phyloP scores from a whole-genome alignment of 2,113 vertebrate genomes.

The Tautogolabrus adspersus region DNA sequence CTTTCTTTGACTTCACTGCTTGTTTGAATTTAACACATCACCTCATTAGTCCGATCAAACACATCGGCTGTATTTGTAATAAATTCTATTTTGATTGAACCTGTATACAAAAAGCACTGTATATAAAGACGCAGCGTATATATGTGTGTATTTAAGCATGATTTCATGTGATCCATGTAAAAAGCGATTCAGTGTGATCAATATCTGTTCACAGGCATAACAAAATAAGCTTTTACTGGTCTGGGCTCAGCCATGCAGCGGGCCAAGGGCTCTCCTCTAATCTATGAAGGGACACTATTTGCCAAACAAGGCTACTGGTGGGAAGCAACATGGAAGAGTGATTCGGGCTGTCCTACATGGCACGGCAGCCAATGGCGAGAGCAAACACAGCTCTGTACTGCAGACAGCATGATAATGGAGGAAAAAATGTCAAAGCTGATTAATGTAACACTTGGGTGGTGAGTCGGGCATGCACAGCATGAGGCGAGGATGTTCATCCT shows the following conservation, averaged over 20 bases:
- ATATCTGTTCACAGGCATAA: constrained; percentile 32
- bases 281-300: constrained; percentile 55
- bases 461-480: constrained; percentile 44
- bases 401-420: constrained; percentile 56
- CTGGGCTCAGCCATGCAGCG: constrained; percentile 37
- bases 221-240: constrained; percentile 37
- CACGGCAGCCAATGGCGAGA: constrained; percentile 62
- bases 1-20: not conserved
- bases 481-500: constrained; percentile 40
- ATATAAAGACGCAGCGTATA: not conserved
- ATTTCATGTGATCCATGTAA: constrained; percentile 3
- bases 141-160: constrained; percentile 1
- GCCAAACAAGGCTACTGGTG: constrained; percentile 55
- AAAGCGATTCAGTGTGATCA: constrained; percentile 24
- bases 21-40: not conserved
- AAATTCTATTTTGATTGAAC: not conserved
- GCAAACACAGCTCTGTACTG: constrained; percentile 50
- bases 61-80: too few species aligned
- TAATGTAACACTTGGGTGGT: constrained; percentile 57
- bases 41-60: too few species aligned
- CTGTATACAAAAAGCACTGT: not conserved
- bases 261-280: constrained; percentile 43
- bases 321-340: constrained; percentile 61
- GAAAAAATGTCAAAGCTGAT: constrained; percentile 64
- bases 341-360: constrained; percentile 49